Base-by-base conservation (phyloP, 2,888 invertebrate genomes). In the Drosophila quinaria region DNA sequence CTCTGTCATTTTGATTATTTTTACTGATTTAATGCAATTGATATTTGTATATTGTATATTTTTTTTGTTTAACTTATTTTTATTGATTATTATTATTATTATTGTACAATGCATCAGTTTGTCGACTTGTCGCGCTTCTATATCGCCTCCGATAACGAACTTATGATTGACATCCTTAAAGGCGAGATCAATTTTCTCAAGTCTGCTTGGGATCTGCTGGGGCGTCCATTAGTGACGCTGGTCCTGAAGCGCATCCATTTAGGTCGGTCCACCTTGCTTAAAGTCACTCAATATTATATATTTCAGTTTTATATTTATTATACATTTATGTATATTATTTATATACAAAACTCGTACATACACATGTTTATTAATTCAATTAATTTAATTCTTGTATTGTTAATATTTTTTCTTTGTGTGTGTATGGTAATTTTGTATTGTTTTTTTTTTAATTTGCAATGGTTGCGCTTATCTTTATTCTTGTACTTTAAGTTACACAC, bases 81-180 rank as follows among this genome's bases (percentile, higher is more conserved):
- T 81, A 71, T 78, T 66, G 62, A 55, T 52, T 0, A 63, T 70
- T 72, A 73, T 70, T 86, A 74, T 58, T 56, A 60, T 63, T 61
- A 62, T 70, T 74, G 73, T 71, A 85, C 73, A 70, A 62, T 93
- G 92, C 91, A 90, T 84, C 95, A 99, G 98, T 97, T 98, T 95
- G 97, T 98, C 95, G 99, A 99, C 95, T 96, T 97, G 95, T 96
- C 97, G 92, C 96, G 97, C 93, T 99, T 98, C 96, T 99, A 99
- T 96, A 97, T 99, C 93, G 98, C 98, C 92, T 97, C 98, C 92
- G 99, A 99, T 94, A 97, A 97, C 94, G 98, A 98, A 94, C 95
- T 99, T 94, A 96, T 99, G 96, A 97, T 99, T 93, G 99, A 99
- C 94, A 97, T 97, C 93, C 97, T 98, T 94, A 98, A 98, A 94